Evolutionary conservation across 1,140 invertebrate genomes (phyloP).

Genomic region (Elymnias hypermnestra): DNA sequence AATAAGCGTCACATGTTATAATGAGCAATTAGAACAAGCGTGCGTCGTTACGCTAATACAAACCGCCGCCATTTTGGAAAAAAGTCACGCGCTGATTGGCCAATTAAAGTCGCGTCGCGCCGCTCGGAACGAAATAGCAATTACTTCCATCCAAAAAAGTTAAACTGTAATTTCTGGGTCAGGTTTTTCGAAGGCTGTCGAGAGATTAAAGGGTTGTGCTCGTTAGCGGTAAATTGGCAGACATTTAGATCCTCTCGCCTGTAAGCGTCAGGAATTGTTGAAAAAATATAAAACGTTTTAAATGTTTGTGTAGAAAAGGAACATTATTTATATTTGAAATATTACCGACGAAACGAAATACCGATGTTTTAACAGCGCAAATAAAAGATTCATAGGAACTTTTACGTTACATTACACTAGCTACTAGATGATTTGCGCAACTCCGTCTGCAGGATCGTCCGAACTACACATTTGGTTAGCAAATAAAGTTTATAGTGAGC

Average conservation of each 20-base stretch:
- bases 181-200: conserved; percentile 13
- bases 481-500: no score
- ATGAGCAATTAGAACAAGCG: conserved; percentile 26
- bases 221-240: conserved; percentile 14
- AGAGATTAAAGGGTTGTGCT: conserved; percentile 15
- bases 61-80: conserved; percentile 27
- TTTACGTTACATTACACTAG: no score
- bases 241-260: not conserved
- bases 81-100: conserved; percentile 29
- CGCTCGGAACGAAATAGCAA: conserved; percentile 25
- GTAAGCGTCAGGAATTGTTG: no score
- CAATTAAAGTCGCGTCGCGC: conserved; percentile 29
- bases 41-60: conserved; percentile 22
- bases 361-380: no score
- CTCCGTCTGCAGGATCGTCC: no score
- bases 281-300: no score
- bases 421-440: no score
- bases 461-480: no score
- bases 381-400: no score
- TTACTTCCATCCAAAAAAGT: conserved; percentile 27
- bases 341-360: no score
- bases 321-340: no score
- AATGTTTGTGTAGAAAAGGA: no score
- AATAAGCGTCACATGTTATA: conserved; percentile 12
- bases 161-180: conserved; percentile 19